Conservation (phyloP, 2,113 vertebrate species). For the Alligator sinensis region DNA sequence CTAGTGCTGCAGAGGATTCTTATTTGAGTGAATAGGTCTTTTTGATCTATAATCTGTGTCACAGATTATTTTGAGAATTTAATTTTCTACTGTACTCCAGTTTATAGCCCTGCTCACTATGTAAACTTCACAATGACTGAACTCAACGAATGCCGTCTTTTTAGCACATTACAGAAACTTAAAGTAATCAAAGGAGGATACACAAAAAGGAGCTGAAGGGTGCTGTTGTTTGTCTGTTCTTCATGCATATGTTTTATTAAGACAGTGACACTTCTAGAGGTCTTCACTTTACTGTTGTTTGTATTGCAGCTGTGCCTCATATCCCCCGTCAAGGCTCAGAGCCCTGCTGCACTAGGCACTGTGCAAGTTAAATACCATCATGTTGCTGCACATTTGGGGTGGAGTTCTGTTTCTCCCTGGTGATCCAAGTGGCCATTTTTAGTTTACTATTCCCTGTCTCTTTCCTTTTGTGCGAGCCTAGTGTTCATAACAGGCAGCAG, state of each 20-base stretch:
- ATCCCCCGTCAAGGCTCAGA: rapidly evolving
- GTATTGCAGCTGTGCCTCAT: neutral
- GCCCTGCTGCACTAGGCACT: neutral
- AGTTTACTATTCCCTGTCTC: neutral
- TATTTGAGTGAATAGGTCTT: neutral
- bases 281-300: neutral
- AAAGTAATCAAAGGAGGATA: neutral
- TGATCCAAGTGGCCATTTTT: too few species aligned
- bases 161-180: neutral
- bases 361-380: neutral
- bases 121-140: neutral
- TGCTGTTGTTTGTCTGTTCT: neutral
- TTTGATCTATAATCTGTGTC: neutral
- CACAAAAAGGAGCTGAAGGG: neutral
- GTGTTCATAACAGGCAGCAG: rapidly evolving
- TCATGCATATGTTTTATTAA: neutral
- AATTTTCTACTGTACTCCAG: neutral
- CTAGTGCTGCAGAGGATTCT: neutral
- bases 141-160: neutral
- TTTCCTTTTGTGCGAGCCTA: neutral
- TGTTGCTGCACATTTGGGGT: neutral
- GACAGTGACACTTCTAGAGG: neutral
- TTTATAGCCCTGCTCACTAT: neutral
- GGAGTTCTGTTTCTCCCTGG: too few species aligned
- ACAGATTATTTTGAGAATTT: rapidly evolving